A percentile compares a stretch with the other conserved stretches of the same genome.
These are phyloP conservation scores for Sycophaga agraensis DNA, from an alignment of 1,140 invertebrate species.

Conservation along the genomic window DNA sequence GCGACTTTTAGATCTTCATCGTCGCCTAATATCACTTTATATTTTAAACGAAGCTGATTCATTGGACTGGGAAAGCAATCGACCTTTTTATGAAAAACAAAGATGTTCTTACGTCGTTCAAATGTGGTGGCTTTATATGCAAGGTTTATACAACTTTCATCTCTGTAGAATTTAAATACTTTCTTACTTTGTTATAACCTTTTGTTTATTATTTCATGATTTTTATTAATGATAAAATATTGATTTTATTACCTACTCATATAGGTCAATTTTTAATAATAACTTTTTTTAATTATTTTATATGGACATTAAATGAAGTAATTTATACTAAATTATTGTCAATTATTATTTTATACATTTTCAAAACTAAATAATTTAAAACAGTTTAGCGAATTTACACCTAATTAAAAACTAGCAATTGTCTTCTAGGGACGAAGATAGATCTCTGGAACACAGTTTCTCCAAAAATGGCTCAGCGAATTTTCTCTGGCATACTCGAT, in stretches of 20 bases:
- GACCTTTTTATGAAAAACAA: conserved; percentile 68
- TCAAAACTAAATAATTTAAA: neutral
- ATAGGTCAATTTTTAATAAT: no score
- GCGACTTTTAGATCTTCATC: conserved; percentile 74
- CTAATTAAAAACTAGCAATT: no score
- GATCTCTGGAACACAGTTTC: conserved; percentile 80
- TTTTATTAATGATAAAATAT: no score
- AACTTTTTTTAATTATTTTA: no score
- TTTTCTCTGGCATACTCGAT: conserved; percentile 78
- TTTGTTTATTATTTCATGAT: no score
- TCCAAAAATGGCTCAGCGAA: conserved; percentile 76
- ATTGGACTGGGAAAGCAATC: conserved; percentile 66
- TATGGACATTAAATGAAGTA: no score
- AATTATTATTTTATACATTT: neutral
- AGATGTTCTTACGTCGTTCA: conserved; percentile 75
- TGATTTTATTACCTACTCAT: no score
- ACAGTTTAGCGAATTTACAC: no score
- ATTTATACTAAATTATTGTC: no score
- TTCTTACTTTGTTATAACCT: no score
- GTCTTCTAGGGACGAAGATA: conserved; percentile 65
- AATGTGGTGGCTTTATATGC: conserved; percentile 86
- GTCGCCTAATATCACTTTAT: conserved; percentile 71
- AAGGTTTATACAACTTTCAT: conserved; percentile 67
- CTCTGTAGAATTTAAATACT: no score
- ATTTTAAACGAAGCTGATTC: conserved; percentile 77